Evolutionary conservation across 2,888 invertebrate genomes (phyloP).

Genomic region (Conops quadrifasciatus): DNA sequence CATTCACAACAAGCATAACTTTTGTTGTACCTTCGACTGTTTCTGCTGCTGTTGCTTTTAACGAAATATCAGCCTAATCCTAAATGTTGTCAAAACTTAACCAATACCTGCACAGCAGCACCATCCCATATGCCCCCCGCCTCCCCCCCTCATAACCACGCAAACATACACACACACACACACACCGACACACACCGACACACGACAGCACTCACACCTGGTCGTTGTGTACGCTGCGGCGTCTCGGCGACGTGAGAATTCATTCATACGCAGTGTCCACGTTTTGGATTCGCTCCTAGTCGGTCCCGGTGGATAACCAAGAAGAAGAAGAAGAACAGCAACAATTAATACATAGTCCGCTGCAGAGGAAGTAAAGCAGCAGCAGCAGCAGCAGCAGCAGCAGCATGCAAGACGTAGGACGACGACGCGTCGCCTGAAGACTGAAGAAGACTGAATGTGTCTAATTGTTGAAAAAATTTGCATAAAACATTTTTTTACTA

Average conservation of each 20-base stretch:
- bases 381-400: slow-evolving; percentile 8
- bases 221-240: no score
- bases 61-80: slow-evolving; percentile 32
- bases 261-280: no score
- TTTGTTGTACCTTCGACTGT: background rate
- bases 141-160: background rate
- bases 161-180: background rate
- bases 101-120: background rate
- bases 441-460: background rate
- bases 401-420: background rate
- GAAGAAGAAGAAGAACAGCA: background rate
- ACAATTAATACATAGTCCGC: no score
- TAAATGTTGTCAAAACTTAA: slow-evolving; percentile 22
- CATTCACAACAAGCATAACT: background rate
- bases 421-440: no score
- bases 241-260: no score
- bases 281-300: no score
- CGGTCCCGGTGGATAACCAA: no score
- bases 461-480: slow-evolving; percentile 11
- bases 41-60: slow-evolving; percentile 6
- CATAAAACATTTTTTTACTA: slow-evolving; percentile 26
- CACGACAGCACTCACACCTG: background rate
- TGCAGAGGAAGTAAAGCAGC: background rate
- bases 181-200: background rate
- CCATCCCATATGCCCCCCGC: background rate